Evolutionary conservation across 2,888 invertebrate species (phyloP), one percentile per base, ranked within the genome.

Genomic region (Yponomeuta evonymella): DNA sequence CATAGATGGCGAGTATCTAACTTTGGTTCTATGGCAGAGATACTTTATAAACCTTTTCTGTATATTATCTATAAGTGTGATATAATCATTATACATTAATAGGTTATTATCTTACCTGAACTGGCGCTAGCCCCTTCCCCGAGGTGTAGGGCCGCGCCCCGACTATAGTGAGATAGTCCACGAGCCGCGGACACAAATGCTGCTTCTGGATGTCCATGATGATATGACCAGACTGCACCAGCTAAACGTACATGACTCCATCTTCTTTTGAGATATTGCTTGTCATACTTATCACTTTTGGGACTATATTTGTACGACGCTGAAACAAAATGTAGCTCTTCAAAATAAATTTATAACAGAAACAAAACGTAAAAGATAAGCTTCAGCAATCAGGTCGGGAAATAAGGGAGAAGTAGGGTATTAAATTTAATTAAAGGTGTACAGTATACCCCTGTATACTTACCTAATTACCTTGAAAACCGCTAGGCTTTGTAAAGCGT

Each of bases 121-220:
- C 96, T 64, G 96, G 95, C 78, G 97, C 94, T 86, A 95, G 93
- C 86, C 95, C 86, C 84, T 93, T 94, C 70, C 93, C 92, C 72
- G 93, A 92, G 72, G 94, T 94, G 78, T 94, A 94, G 75, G 97
- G 96, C 76, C 96, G 94, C 48, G 97, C 97, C 79, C 99, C 99
- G 79, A 99, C 98, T 82, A 99, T 97, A 78, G 99, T 97, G 85
- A 99, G 93, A 91, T 99, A 99, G 94, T 99, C 99, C 91, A 97
- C 96, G 82, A 97, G 93, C 78, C 97, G 95, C 82, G 97, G 97
- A 86, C 97, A 97, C 79, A 97, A 87, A 81, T 95, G 95, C 84
- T 96, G 95, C 84, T 95, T 95, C 87, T 97, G 97, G 77, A 92
- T 85, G 78, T 93, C 92, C 93, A 93, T 93, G 77, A 72, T 86